Evolutionary conservation across 2,888 invertebrate species (phyloP).

Genomic region (Spodoptera exigua): DNA sequence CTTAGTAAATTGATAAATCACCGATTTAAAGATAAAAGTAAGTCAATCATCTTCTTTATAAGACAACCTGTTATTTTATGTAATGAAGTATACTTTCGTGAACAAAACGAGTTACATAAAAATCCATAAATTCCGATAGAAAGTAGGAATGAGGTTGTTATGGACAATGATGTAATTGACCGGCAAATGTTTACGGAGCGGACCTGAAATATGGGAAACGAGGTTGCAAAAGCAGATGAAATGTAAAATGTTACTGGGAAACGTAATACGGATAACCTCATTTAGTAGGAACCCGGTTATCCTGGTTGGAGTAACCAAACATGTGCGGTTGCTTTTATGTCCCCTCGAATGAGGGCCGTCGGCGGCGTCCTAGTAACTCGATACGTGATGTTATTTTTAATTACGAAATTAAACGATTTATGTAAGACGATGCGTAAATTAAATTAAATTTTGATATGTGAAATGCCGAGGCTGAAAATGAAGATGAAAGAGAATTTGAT

Average conservation of each 20-base stretch:
- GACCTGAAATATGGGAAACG: constrained; percentile 47
- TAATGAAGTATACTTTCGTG: constrained; percentile 49
- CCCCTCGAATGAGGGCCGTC: constrained; percentile 32
- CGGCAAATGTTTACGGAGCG: constrained; percentile 34
- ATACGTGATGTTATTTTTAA: constrained; percentile 50
- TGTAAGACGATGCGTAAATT: constrained; percentile 43
- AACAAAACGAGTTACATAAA: constrained; percentile 51
- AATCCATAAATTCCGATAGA: constrained; percentile 57
- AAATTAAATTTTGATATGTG: constrained; percentile 23
- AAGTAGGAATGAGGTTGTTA: constrained; percentile 56
- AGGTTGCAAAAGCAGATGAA: constrained; percentile 74
- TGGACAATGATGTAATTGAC: constrained; percentile 50
- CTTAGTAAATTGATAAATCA: constrained; percentile 34
- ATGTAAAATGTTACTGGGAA: constrained; percentile 68
- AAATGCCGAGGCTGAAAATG: constrained; percentile 4
- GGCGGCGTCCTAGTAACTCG: constrained; percentile 39
- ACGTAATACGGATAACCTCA: constrained; percentile 70
- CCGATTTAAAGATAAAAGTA: constrained; percentile 34
- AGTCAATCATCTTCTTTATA: constrained; percentile 25
- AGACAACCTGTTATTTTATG: constrained; percentile 47
- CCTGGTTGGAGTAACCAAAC: constrained; percentile 58
- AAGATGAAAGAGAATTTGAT: constrained; percentile 5
- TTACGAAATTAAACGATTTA: constrained; percentile 31
- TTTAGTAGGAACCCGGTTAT: constrained; percentile 79
- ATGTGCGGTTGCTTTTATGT: constrained; percentile 52